phyloP scores from a whole-genome alignment of 2,797 vertebrate genomes.

The Dermochelys coriacea region DNA sequence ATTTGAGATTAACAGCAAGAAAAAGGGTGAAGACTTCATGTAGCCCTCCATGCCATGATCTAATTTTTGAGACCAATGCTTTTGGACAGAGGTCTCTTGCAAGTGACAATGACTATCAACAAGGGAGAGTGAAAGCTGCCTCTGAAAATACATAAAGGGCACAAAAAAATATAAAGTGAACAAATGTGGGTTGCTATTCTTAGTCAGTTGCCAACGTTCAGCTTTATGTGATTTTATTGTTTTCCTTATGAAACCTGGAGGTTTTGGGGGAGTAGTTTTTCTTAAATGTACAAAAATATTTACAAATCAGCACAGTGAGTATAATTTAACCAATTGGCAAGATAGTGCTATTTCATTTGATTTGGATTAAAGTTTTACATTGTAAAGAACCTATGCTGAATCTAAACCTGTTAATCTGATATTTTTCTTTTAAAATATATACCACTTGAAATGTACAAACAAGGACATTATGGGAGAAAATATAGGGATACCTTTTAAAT shows the following conservation, averaged over 20 bases:
- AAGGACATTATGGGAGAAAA: background rate
- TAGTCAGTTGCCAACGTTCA: background rate
- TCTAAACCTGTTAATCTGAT: background rate
- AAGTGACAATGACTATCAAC: background rate
- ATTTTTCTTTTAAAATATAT: background rate
- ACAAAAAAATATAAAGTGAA: background rate
- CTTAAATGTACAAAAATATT: background rate
- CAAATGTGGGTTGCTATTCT: background rate
- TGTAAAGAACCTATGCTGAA: background rate
- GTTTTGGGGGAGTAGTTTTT: background rate
- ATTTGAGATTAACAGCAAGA: background rate
- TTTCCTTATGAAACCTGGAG: background rate
- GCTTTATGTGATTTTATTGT: background rate
- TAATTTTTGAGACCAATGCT: background rate
- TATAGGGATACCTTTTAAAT: background rate
- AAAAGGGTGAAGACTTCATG: background rate
- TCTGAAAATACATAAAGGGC: background rate
- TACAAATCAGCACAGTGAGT: background rate
- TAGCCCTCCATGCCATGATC: background rate
- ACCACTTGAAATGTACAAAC: conserved; percentile 2
- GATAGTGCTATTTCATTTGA: background rate
- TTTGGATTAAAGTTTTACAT: background rate
- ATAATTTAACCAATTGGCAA: background rate
- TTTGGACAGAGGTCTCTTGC: background rate
- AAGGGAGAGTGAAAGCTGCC: background rate